A percentile compares a stretch with the other conserved stretches of the same genome.
These are phyloP conservation scores for Dicerorhinus sumatrensis DNA, from an alignment of 2,113 vertebrate genomes.

Conservation along the genomic window DNA sequence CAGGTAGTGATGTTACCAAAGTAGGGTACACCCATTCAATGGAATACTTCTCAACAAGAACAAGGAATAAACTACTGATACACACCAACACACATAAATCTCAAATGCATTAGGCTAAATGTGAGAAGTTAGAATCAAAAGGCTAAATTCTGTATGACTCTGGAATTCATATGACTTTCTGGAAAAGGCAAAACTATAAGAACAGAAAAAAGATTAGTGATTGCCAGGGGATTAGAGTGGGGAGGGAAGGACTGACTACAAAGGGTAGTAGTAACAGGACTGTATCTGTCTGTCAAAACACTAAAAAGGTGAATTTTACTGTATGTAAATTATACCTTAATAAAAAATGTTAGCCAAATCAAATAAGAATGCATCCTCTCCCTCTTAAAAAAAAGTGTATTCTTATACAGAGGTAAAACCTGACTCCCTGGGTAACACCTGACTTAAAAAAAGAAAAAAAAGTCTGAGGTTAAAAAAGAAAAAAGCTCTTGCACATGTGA, in stretches of 20 bases:
- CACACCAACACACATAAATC: background rate
- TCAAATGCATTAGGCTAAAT: background rate
- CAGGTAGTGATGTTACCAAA: background rate
- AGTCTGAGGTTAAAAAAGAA: background rate
- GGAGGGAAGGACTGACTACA: background rate
- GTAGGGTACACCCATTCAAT: background rate
- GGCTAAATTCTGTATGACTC: background rate
- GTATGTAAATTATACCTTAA: background rate
- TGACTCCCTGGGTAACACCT: background rate
- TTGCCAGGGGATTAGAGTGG: background rate
- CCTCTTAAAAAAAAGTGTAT: background rate
- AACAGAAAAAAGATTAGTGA: constrained; percentile 4
- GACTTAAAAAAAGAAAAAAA: background rate
- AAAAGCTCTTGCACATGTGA: background rate
- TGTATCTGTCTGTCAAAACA: background rate
- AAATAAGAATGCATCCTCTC: background rate
- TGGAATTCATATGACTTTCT: background rate
- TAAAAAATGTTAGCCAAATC: background rate
- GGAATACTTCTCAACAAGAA: background rate
- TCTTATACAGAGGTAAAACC: background rate
- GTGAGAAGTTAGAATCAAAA: background rate
- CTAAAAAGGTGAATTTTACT: background rate
- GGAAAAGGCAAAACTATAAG: background rate
- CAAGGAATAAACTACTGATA: background rate
- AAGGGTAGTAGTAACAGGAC: background rate